phyloP scores from a whole-genome alignment of 2,888 invertebrate species.

The Perithous albicinctus region DNA sequence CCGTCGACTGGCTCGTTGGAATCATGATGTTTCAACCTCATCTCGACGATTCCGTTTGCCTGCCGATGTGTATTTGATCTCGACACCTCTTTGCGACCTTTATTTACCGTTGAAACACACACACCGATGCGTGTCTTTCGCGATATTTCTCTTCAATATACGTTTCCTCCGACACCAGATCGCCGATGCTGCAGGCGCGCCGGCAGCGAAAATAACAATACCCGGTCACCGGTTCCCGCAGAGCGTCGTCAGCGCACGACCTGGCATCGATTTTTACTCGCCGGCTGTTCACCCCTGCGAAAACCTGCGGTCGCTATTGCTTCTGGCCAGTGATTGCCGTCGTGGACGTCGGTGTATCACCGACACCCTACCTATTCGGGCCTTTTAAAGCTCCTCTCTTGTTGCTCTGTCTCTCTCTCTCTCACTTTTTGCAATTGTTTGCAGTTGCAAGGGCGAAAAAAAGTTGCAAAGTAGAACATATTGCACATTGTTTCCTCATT shows the following conservation, averaged over 20 bases:
- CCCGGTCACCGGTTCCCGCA: constrained; percentile 49
- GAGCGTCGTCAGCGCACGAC: constrained; percentile 50
- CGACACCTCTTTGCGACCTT: background rate
- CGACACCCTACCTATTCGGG: background rate
- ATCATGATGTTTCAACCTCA: constrained; percentile 7
- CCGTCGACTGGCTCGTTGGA: background rate
- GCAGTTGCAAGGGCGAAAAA: background rate
- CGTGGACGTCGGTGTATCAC: constrained; percentile 30
- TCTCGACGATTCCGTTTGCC: background rate
- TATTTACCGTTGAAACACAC: background rate
- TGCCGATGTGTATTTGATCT: background rate
- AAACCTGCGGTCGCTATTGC: constrained; percentile 73
- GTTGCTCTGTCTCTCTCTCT: background rate
- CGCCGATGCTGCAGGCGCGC: constrained; percentile 31
- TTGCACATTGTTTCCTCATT: too few relatives aligned
- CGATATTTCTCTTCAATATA: background rate
- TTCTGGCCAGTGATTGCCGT: constrained; percentile 67
- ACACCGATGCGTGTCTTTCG: background rate
- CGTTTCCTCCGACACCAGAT: background rate
- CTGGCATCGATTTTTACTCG: constrained; percentile 76
- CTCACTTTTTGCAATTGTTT: background rate
- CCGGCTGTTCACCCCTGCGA: constrained; percentile 77
- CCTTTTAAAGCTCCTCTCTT: background rate
- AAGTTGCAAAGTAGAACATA: background rate
- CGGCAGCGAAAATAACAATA: constrained; percentile 64